Percentiles rank a stretch among this genome's conserved stretches.
Conservation (phyloP, 2,113 vertebrate genomes). For the Phodopus roborovskii region DNA sequence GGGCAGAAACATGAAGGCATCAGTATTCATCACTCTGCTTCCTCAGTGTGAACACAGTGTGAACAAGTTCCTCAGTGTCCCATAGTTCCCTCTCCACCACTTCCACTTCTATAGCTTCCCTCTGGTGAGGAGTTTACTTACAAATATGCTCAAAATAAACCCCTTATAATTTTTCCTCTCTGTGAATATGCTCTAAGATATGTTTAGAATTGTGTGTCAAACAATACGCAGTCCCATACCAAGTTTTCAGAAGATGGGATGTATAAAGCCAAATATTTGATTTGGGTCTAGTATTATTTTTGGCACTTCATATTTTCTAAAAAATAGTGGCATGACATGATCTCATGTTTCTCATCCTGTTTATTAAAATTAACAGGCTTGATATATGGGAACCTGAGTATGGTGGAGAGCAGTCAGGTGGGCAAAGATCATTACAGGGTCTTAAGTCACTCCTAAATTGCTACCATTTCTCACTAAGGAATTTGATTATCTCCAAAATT, state of each 20-base stretch:
- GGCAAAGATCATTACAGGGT: not conserved
- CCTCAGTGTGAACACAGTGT: too few species aligned
- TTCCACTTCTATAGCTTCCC: too few species aligned
- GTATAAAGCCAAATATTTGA: too few species aligned
- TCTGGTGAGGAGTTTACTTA: too few species aligned
- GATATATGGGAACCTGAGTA: not conserved
- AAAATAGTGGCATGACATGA: not conserved
- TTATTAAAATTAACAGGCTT: not conserved
- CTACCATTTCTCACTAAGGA: not conserved
- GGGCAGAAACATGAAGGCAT: too few species aligned
- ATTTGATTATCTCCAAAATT: not conserved
- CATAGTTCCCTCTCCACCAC: too few species aligned
- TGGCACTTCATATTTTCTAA: not conserved
- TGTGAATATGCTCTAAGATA: not conserved
- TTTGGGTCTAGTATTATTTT: not conserved
- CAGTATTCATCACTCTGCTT: too few species aligned
- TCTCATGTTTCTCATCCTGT: not conserved
- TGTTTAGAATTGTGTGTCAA: too few species aligned
- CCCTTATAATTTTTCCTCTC: too few species aligned
- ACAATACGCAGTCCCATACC: not conserved
- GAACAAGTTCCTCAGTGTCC: too few species aligned
- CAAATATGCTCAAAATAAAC: too few species aligned
- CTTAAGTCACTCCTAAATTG: not conserved
- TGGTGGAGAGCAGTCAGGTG: not conserved
- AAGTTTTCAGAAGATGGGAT: not conserved